phyloP scores from a whole-genome alignment of 1,140 invertebrate species.

The Leptonema lineaticorne region DNA sequence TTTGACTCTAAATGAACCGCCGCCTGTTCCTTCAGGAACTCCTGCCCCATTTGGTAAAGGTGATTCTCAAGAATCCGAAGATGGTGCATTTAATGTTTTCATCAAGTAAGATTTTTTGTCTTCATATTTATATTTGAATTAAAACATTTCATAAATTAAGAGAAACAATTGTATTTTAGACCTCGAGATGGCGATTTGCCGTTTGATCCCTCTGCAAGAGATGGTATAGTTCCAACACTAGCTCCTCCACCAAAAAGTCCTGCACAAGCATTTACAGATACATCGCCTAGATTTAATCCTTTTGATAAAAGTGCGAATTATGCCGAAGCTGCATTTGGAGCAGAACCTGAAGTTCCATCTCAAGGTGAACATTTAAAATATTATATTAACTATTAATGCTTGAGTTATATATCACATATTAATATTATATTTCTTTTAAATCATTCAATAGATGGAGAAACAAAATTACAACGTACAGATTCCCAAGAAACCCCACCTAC shows the following conservation, averaged over 20 bases:
- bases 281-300: conserved; percentile 70
- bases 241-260: conserved; percentile 71
- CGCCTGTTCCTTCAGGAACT: conserved; percentile 60
- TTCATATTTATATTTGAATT: not conserved
- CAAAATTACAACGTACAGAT: conserved; percentile 55
- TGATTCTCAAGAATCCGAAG: conserved; percentile 74
- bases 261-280: conserved; percentile 56
- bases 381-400: not conserved
- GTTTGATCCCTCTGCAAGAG: conserved; percentile 41
- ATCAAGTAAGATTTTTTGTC: conserved; percentile 64
- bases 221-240: conserved; percentile 63
- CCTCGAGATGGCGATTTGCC: conserved; percentile 59
- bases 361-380: conserved; percentile 19
- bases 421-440: not conserved
- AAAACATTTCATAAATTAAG: not conserved
- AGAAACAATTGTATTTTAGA: conserved; percentile 51
- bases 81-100: conserved; percentile 76
- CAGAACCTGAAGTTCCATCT: conserved; percentile 17
- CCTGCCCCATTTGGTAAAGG: conserved; percentile 59
- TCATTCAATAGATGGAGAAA: conserved; percentile 30
- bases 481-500: conserved; percentile 83
- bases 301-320: conserved; percentile 71
- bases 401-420: not conserved
- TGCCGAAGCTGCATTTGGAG: conserved; percentile 36
- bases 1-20: conserved; percentile 75